Evolutionary conservation across 2,113 vertebrate species (phyloP).

Genomic region (Neolamprologus kungweensis): DNA sequence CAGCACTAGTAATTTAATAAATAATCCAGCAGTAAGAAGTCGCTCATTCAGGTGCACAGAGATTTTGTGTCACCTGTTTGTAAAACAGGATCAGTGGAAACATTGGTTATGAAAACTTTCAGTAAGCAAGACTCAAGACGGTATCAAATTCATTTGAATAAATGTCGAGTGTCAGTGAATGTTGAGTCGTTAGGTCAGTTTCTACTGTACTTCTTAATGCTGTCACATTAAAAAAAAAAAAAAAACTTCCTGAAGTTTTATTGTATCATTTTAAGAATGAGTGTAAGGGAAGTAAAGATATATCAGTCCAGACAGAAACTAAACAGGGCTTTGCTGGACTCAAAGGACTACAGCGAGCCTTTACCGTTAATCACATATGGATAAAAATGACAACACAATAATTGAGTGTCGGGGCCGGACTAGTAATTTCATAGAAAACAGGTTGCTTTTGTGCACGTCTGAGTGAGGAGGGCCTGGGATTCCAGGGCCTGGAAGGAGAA

Average conservation of each 20-base stretch:
- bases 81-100: background rate
- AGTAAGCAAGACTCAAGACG: background rate
- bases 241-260: background rate
- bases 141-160: background rate
- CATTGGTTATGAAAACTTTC: background rate
- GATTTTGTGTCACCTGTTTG: background rate
- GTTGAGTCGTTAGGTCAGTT: background rate
- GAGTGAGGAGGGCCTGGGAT: background rate
- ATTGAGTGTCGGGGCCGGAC: background rate
- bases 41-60: background rate
- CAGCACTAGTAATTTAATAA: background rate
- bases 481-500: conserved; percentile 17
- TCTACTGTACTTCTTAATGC: background rate
- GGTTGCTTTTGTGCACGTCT: background rate
- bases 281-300: background rate
- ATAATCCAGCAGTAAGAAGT: background rate
- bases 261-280: background rate
- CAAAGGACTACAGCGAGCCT: background rate
- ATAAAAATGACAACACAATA: background rate
- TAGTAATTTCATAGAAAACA: background rate
- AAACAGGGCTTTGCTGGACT: background rate
- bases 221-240: background rate
- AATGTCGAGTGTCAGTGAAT: background rate
- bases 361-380: background rate
- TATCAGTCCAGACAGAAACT: background rate